Conservation (phyloP, 2,888 invertebrate species). For the Eupeodes luniger region DNA sequence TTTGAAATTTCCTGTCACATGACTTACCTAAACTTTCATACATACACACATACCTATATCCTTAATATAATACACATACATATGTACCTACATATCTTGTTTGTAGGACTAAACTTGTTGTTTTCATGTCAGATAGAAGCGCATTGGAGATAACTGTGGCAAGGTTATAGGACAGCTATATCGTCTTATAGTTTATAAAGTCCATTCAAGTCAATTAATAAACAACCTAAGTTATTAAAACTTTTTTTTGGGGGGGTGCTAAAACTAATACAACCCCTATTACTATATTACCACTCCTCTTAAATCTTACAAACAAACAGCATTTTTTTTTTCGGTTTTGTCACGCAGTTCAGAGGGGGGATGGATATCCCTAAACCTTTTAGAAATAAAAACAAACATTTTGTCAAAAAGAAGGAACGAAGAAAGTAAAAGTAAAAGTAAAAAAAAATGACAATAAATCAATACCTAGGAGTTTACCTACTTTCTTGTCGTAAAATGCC, state of each 20-base stretch:
- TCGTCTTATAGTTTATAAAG: not conserved
- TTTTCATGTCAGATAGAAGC: not conserved
- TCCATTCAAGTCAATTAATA: constrained; percentile 9
- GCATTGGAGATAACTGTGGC: no score
- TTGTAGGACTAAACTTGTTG: not conserved
- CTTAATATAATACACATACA: not conserved
- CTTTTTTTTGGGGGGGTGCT: not conserved
- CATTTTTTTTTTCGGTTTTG: no score
- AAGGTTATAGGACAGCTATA: no score
- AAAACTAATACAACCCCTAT: not conserved
- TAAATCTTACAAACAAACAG: not conserved
- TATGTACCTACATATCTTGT: not conserved
- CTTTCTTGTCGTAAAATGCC: constrained; percentile 41
- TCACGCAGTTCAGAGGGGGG: not conserved
- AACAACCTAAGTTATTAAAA: constrained; percentile 5
- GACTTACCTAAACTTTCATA: not conserved
- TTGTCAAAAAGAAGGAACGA: not conserved
- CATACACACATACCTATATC: not conserved
- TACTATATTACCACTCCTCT: not conserved
- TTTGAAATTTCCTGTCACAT: not conserved
- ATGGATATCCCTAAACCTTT: not conserved
- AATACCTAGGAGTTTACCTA: constrained; percentile 40
- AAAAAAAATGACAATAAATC: constrained; percentile 58
- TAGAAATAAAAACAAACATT: constrained; percentile 10
- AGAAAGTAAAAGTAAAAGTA: not conserved